Evolutionary conservation across 2,797 vertebrate genomes (phyloP), one percentile per base, ranked within the genome.

Genomic region (Brachyalestes nurse): DNA sequence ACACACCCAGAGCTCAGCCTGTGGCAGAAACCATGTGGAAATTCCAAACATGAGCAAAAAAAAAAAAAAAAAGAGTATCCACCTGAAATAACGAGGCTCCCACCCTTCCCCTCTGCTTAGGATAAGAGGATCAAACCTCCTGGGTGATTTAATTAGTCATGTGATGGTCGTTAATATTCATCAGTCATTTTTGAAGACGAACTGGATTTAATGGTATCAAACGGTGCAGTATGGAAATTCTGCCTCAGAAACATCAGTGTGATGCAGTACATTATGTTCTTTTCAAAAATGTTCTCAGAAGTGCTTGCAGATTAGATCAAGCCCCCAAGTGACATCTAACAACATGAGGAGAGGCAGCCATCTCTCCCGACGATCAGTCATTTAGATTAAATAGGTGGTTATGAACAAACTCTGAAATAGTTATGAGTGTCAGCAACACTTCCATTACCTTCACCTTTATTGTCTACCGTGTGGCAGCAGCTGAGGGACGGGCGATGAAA

Each of bases 1-100:
- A 77, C 79, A 74, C 76, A 72, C 77, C 82, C 64, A 78, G 79
- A 78, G 60, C 25, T 23, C 23, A 28, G 13, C 16, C 51, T 45
- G 72, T 53, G n/a, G n/a, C 21, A 21, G 66, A 25, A 19, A 21
- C 42, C 45, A 49, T 51, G 69, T 55, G 49, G 53, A 71, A 53
- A 71, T 71, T 65, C 62, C 62, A 65, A 9, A 40, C 62, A 65
- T 34, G 6, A 6, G 55, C 17, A 2, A 57, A 57, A n/a, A 6
- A 57, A 57, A 19, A 2, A 57, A 57, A n/a, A 6, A 57, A 57
- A 19, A 38, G 47, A 28, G 28, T 47, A 17, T 51, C 45, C 34
- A 28, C 14, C 17, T 53, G 16, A 53, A 71, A 53, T 71, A 55
- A 71, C 19, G 69, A 53, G 23, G 7, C 69, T 71, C 3, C 7